These are phyloP conservation scores for Anseranas semipalmata DNA, from an alignment of 2,113 vertebrate genomes.

Conservation along the genomic window DNA sequence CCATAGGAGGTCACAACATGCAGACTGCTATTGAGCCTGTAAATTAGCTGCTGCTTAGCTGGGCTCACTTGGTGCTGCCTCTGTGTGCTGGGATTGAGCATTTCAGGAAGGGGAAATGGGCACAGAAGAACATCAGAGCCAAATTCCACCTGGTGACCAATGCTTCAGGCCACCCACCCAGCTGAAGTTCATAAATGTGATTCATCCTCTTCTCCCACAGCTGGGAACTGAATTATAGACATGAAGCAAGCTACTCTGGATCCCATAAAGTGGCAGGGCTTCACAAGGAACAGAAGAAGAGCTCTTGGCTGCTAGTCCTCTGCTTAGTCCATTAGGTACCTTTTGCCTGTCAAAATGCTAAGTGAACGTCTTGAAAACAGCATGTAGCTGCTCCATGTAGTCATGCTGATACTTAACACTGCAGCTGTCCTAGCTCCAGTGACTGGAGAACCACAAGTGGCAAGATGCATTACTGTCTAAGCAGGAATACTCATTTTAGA, in stretches of 20 bases:
- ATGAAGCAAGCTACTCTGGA: background rate
- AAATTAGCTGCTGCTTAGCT: background rate
- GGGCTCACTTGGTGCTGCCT: background rate
- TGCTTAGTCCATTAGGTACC: background rate
- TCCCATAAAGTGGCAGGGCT: background rate
- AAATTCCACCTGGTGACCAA: background rate
- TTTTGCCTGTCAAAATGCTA: constrained; percentile 27
- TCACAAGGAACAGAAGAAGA: background rate
- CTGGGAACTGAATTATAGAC: background rate
- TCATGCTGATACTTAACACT: constrained; percentile 53
- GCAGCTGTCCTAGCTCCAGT: constrained; percentile 35
- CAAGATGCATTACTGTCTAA: constrained; percentile 60
- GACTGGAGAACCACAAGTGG: constrained; percentile 26
- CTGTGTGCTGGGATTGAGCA: background rate
- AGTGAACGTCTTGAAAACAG: constrained; percentile 19
- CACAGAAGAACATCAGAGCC: background rate
- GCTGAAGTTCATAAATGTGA: background rate
- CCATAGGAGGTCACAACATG: background rate
- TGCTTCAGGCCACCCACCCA: background rate
- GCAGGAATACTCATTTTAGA: constrained; percentile 46
- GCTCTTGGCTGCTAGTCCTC: background rate
- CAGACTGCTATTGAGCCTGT: background rate
- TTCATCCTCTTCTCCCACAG: background rate
- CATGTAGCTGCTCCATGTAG: constrained; percentile 10
- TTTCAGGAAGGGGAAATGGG: background rate